These are phyloP conservation scores for Tokudaia tokunoshimensis DNA, from an alignment of 2,797 vertebrate genomes.

Conservation along the genomic window DNA sequence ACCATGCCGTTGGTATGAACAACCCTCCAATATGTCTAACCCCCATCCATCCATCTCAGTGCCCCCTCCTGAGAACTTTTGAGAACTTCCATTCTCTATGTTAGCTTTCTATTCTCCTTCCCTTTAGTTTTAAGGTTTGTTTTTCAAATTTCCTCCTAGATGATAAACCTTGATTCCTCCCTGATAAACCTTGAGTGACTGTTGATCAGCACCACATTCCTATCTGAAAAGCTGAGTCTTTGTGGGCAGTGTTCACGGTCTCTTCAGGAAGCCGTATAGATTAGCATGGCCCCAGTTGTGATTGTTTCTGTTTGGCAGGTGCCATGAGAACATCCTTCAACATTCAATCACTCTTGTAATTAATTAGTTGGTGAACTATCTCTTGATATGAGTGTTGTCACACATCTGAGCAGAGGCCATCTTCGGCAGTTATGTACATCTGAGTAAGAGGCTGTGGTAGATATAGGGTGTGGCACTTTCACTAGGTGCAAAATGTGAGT, in stretches of 20 bases:
- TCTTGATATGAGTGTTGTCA: not conserved
- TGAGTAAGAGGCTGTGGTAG: not conserved
- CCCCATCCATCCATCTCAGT: not conserved
- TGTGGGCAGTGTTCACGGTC: not conserved
- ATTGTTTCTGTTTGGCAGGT: not conserved
- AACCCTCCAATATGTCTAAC: not conserved
- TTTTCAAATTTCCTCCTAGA: conserved; percentile 18
- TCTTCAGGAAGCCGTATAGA: not conserved
- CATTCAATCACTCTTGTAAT: not conserved
- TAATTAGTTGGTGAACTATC: not conserved
- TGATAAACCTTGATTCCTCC: not conserved
- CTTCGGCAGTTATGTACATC: not conserved
- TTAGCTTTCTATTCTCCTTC: not conserved
- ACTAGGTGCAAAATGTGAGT: not conserved
- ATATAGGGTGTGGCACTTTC: not conserved
- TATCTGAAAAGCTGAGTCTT: not conserved
- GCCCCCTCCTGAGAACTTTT: not conserved
- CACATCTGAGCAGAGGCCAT: not conserved
- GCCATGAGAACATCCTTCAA: not conserved
- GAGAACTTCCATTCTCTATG: not conserved
- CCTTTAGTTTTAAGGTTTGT: not conserved
- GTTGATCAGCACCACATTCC: not conserved
- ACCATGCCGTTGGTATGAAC: not conserved
- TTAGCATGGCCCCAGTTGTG: not conserved
- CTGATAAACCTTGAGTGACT: not conserved